Evolutionary conservation across 2,113 vertebrate species (phyloP).

Genomic region (Mugil cephalus): DNA sequence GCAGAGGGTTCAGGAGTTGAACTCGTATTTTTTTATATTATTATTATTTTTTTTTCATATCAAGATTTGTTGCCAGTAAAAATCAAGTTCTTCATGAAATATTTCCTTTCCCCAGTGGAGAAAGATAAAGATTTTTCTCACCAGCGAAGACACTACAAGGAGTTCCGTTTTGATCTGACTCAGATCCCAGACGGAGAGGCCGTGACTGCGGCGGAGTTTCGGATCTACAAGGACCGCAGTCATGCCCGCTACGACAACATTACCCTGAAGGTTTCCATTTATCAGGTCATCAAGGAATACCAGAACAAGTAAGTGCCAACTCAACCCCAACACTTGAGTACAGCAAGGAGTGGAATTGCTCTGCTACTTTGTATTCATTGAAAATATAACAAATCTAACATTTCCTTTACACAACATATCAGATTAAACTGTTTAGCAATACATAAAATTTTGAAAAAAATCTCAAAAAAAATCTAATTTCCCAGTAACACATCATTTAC

Average conservation of each 20-base stretch:
- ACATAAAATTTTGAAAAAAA: too few species aligned
- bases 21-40: conserved; percentile 43
- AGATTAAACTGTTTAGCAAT: not conserved
- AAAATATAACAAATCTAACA: too few species aligned
- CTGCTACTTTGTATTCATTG: not conserved
- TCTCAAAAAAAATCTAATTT: too few species aligned
- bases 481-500: not conserved
- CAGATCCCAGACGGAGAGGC: conserved; percentile 97
- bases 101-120: conserved; percentile 89
- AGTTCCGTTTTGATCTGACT: conserved; percentile 98
- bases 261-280: conserved; percentile 94
- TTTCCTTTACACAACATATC: too few species aligned
- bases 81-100: conserved; percentile 52
- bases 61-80: conserved; percentile 43
- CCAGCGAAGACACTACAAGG: conserved; percentile 96
- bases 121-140: conserved; percentile 98
- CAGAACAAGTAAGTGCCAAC: conserved; percentile 89
- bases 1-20: conserved; percentile 51
- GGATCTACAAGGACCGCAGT: conserved; percentile 97
- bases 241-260: conserved; percentile 92
- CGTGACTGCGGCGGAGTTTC: conserved; percentile 96
- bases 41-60: conserved; percentile 1
- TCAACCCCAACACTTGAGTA: not conserved
- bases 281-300: conserved; percentile 97
- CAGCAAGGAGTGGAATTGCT: not conserved